Percentiles rank a stretch among this genome's conserved stretches.
Conservation (phyloP, 2,888 invertebrate species). For the Tinea pellionella region DNA sequence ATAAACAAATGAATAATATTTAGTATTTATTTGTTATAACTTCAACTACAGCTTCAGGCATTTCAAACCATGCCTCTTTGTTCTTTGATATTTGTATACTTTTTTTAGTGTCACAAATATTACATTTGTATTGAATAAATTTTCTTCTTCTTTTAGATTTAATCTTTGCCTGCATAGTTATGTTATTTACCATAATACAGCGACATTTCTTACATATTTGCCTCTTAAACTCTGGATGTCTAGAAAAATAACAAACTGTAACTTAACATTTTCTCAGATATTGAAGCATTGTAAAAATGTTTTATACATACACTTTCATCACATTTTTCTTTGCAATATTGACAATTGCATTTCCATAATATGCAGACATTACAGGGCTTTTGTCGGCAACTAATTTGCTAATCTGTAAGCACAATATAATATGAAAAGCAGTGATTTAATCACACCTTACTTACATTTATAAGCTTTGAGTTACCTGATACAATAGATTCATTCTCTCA, state of each 20-base stretch:
- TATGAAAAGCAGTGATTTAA: conserved; percentile 4
- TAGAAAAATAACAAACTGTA: conserved; percentile 28
- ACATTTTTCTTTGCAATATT: conserved; percentile 71
- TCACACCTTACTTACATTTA: too few relatives aligned
- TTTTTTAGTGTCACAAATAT: conserved; percentile 34
- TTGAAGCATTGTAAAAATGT: not conserved
- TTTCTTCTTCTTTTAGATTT: conserved; percentile 47
- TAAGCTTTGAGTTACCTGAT: conserved; percentile 64
- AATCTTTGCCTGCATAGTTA: conserved; percentile 61
- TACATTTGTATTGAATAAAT: conserved; percentile 57
- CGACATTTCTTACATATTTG: conserved; percentile 71
- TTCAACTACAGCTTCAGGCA: conserved; percentile 59
- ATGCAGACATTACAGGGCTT: conserved; percentile 55
- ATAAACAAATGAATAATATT: too few relatives aligned
- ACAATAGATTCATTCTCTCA: conserved; percentile 76
- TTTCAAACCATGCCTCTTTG: conserved; percentile 65
- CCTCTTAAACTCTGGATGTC: conserved; percentile 71
- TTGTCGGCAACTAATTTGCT: conserved; percentile 52
- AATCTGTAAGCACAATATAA: conserved; percentile 61
- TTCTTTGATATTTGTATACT: conserved; percentile 33
- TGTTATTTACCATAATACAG: conserved; percentile 58
- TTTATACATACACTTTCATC: conserved; percentile 62
- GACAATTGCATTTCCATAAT: conserved; percentile 65
- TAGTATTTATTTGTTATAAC: conserved; percentile 24
- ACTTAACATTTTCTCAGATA: not conserved